These are phyloP conservation scores for Rhodophaea formosa DNA, from an alignment of 2,888 invertebrate genomes.

Conservation along the genomic window DNA sequence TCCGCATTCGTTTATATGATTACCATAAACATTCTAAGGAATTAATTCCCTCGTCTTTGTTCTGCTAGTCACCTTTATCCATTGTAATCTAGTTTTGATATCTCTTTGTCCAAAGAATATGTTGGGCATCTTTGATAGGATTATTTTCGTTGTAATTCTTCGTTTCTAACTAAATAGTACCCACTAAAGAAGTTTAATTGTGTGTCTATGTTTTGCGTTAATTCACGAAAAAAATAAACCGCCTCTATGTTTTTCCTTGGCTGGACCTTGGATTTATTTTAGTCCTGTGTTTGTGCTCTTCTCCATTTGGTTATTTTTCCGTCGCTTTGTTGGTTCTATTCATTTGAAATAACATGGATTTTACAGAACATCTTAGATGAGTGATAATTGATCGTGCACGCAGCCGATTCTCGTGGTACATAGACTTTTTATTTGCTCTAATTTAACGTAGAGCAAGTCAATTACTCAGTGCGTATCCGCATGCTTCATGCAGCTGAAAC, in stretches of 20 bases:
- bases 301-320: constrained; percentile 20
- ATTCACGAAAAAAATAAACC: constrained; percentile 19
- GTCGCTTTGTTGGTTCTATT: constrained; percentile 1
- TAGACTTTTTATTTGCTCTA: constrained; percentile 40
- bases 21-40: constrained; percentile 35
- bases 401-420: constrained; percentile 25
- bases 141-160: constrained; percentile 17
- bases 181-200: constrained; percentile 53
- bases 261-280: constrained; percentile 17
- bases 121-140: not conserved
- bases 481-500: constrained; percentile 32
- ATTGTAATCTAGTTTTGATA: not conserved
- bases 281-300: constrained; percentile 15
- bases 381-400: constrained; percentile 33
- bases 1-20: constrained; percentile 47
- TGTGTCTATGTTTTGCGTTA: not conserved
- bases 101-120: not conserved
- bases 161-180: constrained; percentile 45
- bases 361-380: constrained; percentile 27
- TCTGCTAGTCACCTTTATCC: not conserved
- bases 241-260: constrained; percentile 18
- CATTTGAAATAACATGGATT: constrained; percentile 4
- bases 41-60: constrained; percentile 12
- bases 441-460: constrained; percentile 34
- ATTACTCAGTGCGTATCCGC: constrained; percentile 38